Evolutionary conservation across 2,888 invertebrate species (phyloP), one percentile per base, ranked within the genome.

Genomic region (Cantharis rustica): DNA sequence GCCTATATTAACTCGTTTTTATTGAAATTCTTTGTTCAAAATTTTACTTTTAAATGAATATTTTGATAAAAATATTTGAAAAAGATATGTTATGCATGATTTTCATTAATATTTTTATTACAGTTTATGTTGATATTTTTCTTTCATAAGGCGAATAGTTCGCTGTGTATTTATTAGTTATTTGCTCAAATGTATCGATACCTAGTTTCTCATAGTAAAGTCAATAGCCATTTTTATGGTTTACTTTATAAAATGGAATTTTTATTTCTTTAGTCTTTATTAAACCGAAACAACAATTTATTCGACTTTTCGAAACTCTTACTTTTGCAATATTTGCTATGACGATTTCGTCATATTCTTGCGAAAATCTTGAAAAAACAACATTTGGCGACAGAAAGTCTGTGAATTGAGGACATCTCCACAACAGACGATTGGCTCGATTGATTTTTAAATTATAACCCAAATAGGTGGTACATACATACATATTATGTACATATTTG

Each of bases 1-100:
- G 72, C 20, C 61, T 63, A 72, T 72, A 66, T 63, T 72, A 72
- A 72, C 64, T 27, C 27, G 31, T 62, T 15, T 64, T 71, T 71
- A 66, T 64, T 62, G 71, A 64, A 23, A 20, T 62, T 16, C 26
- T 66, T 26, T 31, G 61, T 64, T 26, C 71, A 27, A 20, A 17
- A 15, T 66, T 20, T 66, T 66, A n/a, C 23, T 23, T 20, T 23
- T 20, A 66, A 66, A 16, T n/a, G 20, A 66, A 66, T 66, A 66
- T 66, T 66, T 66, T 20, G 20, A 66, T 20, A 66, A 17, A 66
- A 66, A 66, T 66, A 66, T 66, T 66, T 47, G 47, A 47, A n/a
- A 47, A 47, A 47, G 47, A 47, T 47, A 47, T 47, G 47, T 47
- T 47, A n/a, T 47, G 47, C 47, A 47, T 47, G 47, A 47, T 47